phyloP scores from a whole-genome alignment of 2,113 vertebrate species.

The Smithornis capensis region DNA sequence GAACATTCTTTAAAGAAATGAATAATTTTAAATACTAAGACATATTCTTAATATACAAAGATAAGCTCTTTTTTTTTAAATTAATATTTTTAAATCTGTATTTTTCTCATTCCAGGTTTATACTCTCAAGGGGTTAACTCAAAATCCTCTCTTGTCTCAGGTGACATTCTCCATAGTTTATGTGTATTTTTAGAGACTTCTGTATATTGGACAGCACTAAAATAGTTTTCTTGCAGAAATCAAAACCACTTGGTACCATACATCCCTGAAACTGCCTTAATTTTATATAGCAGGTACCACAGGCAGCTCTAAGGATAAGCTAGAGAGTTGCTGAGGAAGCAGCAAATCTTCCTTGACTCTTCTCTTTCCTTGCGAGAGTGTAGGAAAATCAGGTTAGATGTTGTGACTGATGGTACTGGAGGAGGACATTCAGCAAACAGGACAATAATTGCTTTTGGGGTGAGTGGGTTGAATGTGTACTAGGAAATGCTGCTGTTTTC shows the following conservation, averaged over 20 bases:
- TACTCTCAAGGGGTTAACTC: not conserved
- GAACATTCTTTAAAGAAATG: not conserved
- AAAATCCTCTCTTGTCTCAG: not conserved
- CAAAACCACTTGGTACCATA: not conserved
- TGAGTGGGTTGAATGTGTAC: not conserved
- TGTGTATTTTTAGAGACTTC: not conserved
- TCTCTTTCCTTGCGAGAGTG: not conserved
- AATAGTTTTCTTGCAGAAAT: not conserved
- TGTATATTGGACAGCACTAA: not conserved
- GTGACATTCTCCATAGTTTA: not conserved
- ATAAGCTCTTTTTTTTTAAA: not conserved
- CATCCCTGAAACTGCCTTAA: not conserved
- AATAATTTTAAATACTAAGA: not conserved
- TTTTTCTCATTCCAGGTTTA: not conserved
- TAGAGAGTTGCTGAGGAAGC: not conserved
- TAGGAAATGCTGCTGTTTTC: not conserved
- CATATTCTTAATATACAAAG: not conserved
- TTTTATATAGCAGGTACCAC: not conserved
- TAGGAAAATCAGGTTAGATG: not conserved
- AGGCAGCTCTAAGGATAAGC: not conserved
- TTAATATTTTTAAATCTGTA: too few relatives aligned
- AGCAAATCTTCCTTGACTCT: not conserved
- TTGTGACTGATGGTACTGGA: not conserved
- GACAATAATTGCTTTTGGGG: not conserved
- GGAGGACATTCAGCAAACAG: not conserved